These are phyloP conservation scores for Prinia subflava DNA, from an alignment of 2,113 vertebrate species.

Conservation along the genomic window DNA sequence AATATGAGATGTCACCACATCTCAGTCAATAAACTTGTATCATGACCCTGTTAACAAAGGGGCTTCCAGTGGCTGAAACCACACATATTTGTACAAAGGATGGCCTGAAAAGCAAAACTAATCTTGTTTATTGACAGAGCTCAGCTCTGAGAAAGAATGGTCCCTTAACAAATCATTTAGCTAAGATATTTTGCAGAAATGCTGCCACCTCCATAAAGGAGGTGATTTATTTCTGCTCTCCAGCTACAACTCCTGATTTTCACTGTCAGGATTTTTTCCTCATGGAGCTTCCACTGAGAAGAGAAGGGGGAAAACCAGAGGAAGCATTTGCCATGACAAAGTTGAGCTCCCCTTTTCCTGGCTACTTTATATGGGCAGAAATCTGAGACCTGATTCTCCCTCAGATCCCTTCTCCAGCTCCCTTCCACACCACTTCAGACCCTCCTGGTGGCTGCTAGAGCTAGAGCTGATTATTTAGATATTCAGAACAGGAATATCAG, in stretches of 20 bases:
- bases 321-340: not conserved
- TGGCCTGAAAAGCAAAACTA: not conserved
- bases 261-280: not conserved
- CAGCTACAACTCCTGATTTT: not conserved
- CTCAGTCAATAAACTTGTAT: not conserved
- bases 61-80: not conserved
- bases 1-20: not conserved
- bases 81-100: not conserved
- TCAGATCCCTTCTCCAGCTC: not conserved
- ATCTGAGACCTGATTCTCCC: not conserved
- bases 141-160: not conserved
- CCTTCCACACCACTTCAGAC: not conserved
- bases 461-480: not conserved
- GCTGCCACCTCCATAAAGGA: not conserved
- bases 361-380: not conserved
- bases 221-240: not conserved
- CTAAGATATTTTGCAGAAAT: not conserved
- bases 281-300: not conserved
- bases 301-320: not conserved
- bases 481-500: too few species aligned
- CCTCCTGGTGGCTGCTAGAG: not conserved
- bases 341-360: not conserved
- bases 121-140: not conserved
- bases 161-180: not conserved
- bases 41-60: not conserved